phyloP scores from a whole-genome alignment of 2,888 invertebrate species.

The Cremastobaeus sp. region DNA sequence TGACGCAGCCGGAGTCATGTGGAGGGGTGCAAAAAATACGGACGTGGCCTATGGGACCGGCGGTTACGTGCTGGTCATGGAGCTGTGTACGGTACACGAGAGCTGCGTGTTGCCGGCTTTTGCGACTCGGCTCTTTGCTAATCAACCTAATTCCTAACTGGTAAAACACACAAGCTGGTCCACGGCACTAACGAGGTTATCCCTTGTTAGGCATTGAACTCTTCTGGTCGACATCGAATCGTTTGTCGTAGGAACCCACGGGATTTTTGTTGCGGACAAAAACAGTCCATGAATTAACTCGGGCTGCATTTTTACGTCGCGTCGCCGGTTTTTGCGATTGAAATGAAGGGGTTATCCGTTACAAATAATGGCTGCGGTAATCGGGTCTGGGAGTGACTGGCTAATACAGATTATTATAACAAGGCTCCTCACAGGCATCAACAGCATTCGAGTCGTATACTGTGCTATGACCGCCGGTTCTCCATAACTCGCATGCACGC shows the following conservation, averaged over 20 bases:
- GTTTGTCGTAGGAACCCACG: constrained; percentile 34
- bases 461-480: constrained; percentile 5
- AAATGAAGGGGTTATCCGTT: background rate
- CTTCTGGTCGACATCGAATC: constrained; percentile 65
- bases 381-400: too few species aligned
- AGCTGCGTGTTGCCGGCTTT: too few species aligned
- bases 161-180: constrained; percentile 77
- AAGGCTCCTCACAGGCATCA: constrained; percentile 20
- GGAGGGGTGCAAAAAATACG: constrained; percentile 51
- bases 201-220: constrained; percentile 78
- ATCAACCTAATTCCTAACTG: constrained; percentile 79
- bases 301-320: too few species aligned
- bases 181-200: constrained; percentile 76
- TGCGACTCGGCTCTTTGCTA: constrained; percentile 74
- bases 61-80: constrained; percentile 56
- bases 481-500: constrained; percentile 20
- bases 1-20: constrained; percentile 52
- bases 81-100: constrained; percentile 37
- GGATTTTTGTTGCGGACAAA: constrained; percentile 25
- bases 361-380: constrained; percentile 1
- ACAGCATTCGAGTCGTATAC: constrained; percentile 10
- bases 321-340: background rate
- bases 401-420: constrained; percentile 12
- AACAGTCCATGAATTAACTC: constrained; percentile 40
- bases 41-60: constrained; percentile 59